phyloP scores from a whole-genome alignment of 2,888 invertebrate genomes.

The Antheraea yamamai region DNA sequence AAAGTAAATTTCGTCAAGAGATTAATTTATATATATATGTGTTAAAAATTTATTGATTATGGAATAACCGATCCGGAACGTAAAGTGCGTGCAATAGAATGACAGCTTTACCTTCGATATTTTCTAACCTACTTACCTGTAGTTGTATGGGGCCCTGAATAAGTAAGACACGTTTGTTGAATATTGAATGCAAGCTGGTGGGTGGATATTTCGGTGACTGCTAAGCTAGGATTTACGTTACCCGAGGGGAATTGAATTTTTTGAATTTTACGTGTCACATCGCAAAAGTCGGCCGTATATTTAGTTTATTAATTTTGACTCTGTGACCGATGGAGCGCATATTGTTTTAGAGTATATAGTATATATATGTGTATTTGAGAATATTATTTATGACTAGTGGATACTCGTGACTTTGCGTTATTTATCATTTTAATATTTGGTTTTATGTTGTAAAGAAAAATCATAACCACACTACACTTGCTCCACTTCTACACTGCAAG shows the following conservation, averaged over 20 bases:
- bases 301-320: neutral
- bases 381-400: neutral
- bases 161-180: slow-evolving; percentile 42
- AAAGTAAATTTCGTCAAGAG: too few relatives aligned
- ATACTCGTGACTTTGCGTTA: neutral
- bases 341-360: neutral
- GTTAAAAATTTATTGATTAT: too few relatives aligned
- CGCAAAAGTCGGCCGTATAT: slow-evolving; percentile 11
- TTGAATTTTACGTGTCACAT: slow-evolving; percentile 35
- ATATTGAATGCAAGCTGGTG: slow-evolving; percentile 41
- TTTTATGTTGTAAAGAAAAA: too few relatives aligned
- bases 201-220: slow-evolving; percentile 34
- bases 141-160: slow-evolving; percentile 35
- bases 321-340: neutral
- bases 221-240: slow-evolving; percentile 29
- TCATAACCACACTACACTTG: too few relatives aligned
- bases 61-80: too few relatives aligned
- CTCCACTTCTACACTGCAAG: too few relatives aligned
- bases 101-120: neutral
- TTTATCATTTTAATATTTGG: too few relatives aligned
- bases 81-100: neutral
- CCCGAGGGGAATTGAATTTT: slow-evolving; percentile 41
- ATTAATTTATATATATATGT: too few relatives aligned
- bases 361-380: neutral
- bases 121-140: slow-evolving; percentile 22